Base-by-base conservation (phyloP, 2,888 invertebrate species). In the Lithophane socia region DNA sequence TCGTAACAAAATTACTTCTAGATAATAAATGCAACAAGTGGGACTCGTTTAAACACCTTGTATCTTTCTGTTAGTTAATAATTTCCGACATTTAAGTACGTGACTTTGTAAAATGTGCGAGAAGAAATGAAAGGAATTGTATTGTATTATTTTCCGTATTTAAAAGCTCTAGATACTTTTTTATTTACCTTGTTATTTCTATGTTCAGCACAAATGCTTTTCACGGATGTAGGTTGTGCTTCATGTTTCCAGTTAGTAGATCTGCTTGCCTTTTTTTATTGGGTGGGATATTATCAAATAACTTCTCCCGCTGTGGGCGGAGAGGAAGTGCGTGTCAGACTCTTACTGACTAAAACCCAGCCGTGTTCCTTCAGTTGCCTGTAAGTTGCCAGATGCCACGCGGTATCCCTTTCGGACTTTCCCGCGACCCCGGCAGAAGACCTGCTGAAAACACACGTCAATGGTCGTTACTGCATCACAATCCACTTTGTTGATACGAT, bases 61-160 rank as follows among this genome's bases (percentile, higher is more conserved):
- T 70, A 60, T 64, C 70, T 77, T 82, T 77, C 56, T 52, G 67
- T n/a, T 73, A 37, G 2, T 44, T 37, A 21, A 65, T 64, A 12
- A 65, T 78, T 70, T 70, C 49, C 44, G 63, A 47, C 24, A 61
- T 77, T 47, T 42, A 63, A 52, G 0, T 49, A 18, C 54, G 10
- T 29, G 52, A 16, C 47, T 52, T 67, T 47, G 2, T 18, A n/a
- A 64, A 24, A 0, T 21, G 16, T 49, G 18, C 13, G 21, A 52
- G 7, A 56, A 47, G 7, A 44, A 65, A 71, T 65, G 24, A 61
- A 69, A 56, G 2, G 1, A 29, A 42, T 54, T 18, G 16, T 54
- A n/a, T 18, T 52, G 24, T 42, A 47, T 61, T 47, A 44, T 9
- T 61, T 61, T 13, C 49, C 42, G 16, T 47, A 37, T 54, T 52